Percentiles rank a stretch among this genome's conserved stretches.
These are phyloP conservation scores for Parnassius apollo DNA, from an alignment of 2,888 invertebrate species.

Conservation along the genomic window DNA sequence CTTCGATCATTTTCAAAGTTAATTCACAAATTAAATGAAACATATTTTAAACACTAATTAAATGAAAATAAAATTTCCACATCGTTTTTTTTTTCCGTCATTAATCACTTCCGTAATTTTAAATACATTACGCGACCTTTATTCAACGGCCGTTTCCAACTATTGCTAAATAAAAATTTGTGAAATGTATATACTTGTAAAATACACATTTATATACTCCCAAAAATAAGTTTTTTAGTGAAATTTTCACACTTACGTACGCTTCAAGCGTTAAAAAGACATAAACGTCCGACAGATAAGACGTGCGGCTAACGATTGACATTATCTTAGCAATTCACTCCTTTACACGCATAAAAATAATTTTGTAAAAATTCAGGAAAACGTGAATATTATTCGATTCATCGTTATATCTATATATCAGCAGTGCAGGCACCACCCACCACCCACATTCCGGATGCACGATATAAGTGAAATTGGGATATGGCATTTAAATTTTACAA, in stretches of 20 bases:
- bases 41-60: no score
- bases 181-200: not conserved
- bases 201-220: not conserved
- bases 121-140: no score
- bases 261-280: constrained; percentile 18
- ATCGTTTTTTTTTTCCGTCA: no score
- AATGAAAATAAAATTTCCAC: no score
- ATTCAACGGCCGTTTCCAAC: not conserved
- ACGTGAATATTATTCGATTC: not conserved
- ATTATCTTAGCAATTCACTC: not conserved
- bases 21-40: no score
- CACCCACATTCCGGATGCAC: not conserved
- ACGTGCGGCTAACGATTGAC: not conserved
- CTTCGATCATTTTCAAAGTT: no score
- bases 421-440: not conserved
- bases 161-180: not conserved
- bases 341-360: not conserved
- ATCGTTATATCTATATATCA: not conserved
- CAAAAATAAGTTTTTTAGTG: constrained; percentile 1
- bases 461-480: not conserved
- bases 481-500: not conserved
- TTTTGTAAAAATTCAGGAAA: no score
- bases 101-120: no score
- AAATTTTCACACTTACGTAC: not conserved
- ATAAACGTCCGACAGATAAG: constrained; percentile 19